phyloP scores from a whole-genome alignment of 2,797 vertebrate species.

The Yasuhikotakia modesta region DNA sequence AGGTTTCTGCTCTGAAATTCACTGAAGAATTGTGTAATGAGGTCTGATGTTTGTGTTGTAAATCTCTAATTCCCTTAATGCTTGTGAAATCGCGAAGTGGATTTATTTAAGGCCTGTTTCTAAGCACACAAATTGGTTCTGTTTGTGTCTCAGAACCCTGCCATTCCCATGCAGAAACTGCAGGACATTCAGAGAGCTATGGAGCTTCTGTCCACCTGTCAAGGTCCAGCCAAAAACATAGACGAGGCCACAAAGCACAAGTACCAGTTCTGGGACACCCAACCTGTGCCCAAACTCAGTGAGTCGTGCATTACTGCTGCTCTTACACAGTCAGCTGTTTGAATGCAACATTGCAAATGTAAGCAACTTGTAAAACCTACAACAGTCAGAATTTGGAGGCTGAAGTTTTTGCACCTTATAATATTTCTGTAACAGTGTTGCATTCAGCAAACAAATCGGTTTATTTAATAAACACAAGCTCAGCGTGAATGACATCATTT shows the following conservation, averaged over 20 bases:
- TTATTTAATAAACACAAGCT: neutral
- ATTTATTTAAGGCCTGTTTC: neutral
- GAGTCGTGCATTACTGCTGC: conserved; percentile 68
- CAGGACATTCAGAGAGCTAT: conserved; percentile 99
- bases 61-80: neutral
- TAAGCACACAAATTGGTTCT: neutral
- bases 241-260: conserved; percentile 95
- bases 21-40: too few species aligned
- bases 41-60: neutral
- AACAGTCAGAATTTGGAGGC: neutral
- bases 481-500: too few species aligned
- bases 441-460: conserved; percentile 2
- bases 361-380: neutral
- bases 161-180: conserved; percentile 96
- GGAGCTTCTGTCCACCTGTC: conserved; percentile 94
- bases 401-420: neutral
- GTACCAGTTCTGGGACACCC: conserved; percentile 99
- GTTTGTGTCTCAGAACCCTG: conserved; percentile 82
- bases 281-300: conserved; percentile 98
- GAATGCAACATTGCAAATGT: neutral
- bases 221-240: conserved; percentile 93
- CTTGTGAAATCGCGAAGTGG: neutral
- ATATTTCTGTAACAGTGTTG: conserved; percentile 3
- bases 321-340: neutral
- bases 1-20: conserved; percentile 80